Evolutionary conservation across 2,113 vertebrate species (phyloP), one percentile per base, ranked within the genome.

Genomic region (Syngnathus floridae): DNA sequence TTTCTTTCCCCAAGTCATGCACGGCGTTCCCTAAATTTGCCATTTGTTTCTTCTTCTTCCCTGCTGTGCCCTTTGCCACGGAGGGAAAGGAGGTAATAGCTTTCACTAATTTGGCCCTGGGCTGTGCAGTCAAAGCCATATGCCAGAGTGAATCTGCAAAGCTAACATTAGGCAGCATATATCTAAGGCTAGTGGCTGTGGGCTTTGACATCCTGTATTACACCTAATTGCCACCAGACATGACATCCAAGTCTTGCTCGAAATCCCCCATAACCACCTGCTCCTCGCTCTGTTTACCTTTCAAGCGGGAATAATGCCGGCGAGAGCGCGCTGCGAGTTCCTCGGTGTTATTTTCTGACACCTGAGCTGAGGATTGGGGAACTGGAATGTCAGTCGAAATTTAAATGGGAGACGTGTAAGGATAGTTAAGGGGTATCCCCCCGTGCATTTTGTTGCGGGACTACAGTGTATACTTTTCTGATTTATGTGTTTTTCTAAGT

Each of bases 211-310:
- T 88, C 86, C 88, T 82, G 78, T 84, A 87, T 90, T 90, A 89
- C 84, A 87, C 88, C 83, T 90, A 90, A 91, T 89, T 90, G 85
- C 89, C 88, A 84, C 84, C 91, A 91, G 89, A 89, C 80, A 82
- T 83, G 78, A 74, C 82, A 81, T 77, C 78, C 43, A 69, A 85
- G 81, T 71, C 75, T 76, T 62, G n/a, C 65, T 61, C 62, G 77
- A 82, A 79, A 78, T 70, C 74, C 84, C 75, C 82, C 69, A 21
- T 80, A 84, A 77, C 84, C 87, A 91, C 89, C 90, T 90, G 90
- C 84, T 88, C 80, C 52, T 68, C 41, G 52, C 73, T 69, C 62
- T 88, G 83, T 88, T 87, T 85, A 81, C 74, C 69, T 89, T 87
- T 82, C 52, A 74, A 83, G 65, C 51, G 61, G 76, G 81, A 86